Evolutionary conservation across 2,888 invertebrate species (phyloP).

Genomic region (Quadroppia sp.): DNA sequence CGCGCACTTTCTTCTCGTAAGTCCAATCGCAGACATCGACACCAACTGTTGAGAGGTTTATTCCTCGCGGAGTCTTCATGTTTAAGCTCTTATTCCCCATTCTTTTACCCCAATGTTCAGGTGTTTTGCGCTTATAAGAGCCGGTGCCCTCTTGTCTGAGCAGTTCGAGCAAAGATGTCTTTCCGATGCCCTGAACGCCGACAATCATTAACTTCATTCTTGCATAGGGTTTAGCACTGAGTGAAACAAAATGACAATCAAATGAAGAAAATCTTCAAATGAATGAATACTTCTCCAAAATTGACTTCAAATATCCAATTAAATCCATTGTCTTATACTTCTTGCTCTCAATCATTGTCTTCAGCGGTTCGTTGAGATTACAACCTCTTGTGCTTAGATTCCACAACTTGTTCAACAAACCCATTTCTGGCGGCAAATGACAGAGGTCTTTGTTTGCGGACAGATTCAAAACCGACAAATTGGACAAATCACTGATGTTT

Average conservation of each 20-base stretch:
- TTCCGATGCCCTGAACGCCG: conserved; percentile 76
- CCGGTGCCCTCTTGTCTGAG: conserved; percentile 78
- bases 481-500: conserved; percentile 75
- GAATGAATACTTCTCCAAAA: conserved; percentile 56
- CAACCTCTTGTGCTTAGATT: conserved; percentile 90
- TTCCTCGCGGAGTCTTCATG: conserved; percentile 68
- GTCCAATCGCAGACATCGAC: conserved; percentile 96
- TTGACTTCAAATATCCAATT: conserved; percentile 80
- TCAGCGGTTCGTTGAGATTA: conserved; percentile 76
- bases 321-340: conserved; percentile 90
- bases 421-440: conserved; percentile 91
- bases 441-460: conserved; percentile 78
- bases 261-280: background rate
- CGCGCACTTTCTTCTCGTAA: conserved; percentile 76
- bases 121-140: conserved; percentile 63
- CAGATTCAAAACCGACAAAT: conserved; percentile 88
- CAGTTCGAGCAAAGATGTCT: conserved; percentile 85
- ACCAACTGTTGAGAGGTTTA: conserved; percentile 89
- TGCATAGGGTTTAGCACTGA: conserved; percentile 80
- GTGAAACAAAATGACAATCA: too few species aligned
- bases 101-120: conserved; percentile 87
- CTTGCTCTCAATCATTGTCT: conserved; percentile 82
- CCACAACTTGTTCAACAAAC: conserved; percentile 88
- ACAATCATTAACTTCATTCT: conserved; percentile 95
- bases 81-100: conserved; percentile 85